Evolutionary conservation across 2,113 vertebrate species (phyloP), one percentile per base, ranked within the genome.

Genomic region (Grantiella picta): DNA sequence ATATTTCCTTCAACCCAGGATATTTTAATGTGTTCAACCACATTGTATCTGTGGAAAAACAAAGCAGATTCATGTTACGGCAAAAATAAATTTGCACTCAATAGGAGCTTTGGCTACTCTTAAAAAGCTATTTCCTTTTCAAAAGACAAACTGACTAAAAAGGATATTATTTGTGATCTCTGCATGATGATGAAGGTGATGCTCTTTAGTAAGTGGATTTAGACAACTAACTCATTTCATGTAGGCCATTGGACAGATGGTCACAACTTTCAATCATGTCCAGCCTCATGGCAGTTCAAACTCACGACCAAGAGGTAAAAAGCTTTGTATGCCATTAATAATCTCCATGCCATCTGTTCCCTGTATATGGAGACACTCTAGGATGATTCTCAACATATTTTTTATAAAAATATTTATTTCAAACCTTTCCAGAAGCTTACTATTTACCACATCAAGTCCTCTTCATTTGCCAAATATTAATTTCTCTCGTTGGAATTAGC

Each of bases 291-390:
- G 80, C 86, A 91, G 91, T 93, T 87, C 59, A 88, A 70, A 78
- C 72, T 69, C 71, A 17, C 23, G 63, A 97, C 66, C 89, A 94
- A 87, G 81, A 97, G 84, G 75, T 96, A 96, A 96, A 96, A 94
- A 97, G 65, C 78, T 93, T 80, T 95, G 72, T 87, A 76, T 89
- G 31, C 82, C 84, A 76, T 91, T 95, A 96, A 81, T 95, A 92
- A 96, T 92, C 85, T 63, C 64, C 45, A 71, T 35, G 18, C 95
- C 94, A 92, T 96, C 95, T 96, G 94, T 79, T 68, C 70, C 75
- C 42, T 40, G 61, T 92, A 94, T 95, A 92, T 60, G 60, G 40
- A 96, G 70, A 82, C 28, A 77, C 63, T 91, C 65, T 77, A 95
- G 68, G 75, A 91, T 38, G 44, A 96, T 53, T 61, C 82, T 60